Base-by-base conservation (phyloP, 1,140 invertebrate species). In the Cydia pomonella region DNA sequence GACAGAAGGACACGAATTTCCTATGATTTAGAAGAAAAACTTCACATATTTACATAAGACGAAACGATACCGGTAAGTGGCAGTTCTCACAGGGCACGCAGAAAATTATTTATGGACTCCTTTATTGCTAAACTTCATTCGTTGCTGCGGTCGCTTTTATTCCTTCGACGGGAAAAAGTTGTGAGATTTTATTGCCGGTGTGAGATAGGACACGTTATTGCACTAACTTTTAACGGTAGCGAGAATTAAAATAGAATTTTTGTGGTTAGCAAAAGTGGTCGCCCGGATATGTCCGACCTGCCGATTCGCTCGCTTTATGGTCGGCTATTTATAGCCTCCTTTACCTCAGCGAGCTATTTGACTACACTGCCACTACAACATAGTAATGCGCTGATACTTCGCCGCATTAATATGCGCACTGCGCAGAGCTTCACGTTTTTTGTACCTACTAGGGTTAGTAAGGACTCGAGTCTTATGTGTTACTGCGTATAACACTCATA, bases 41-140 rank as follows among this genome's bases (percentile, higher is more conserved):
- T 66, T 69, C 73, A 84, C 79, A 79, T 88, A 87, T 86, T 87
- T 87, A 86, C 82, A 84, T 85, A 80, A 69, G 80, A 79, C 77
- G 76, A 80, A 18, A 78, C 75, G 85, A 83, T 83, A 82, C 72
- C 76, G 81, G 78, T 86, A 88, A 90, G 84, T 90, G 86, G 87
- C 80, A 87, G 78, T 87, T 89, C 89, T 87, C 86, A 84, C 80
- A 84, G 88, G 87, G 82, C 84, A 87, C 82, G 82, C 81, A 83
- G 84, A 92, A 87, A 21, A 93, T 91, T 90, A 93, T 93, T 93
- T 93, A 93, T 92, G 89, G 85, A 80, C 83, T 89, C 82, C 87
- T 93, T 93, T 93, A 93, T 93, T 91, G 89, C 90, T 87, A 85
- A 93, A 93, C 87, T 93, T 92, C 89, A 92, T 89, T 90, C 89